Evolutionary conservation across 2,113 vertebrate species (phyloP).

Genomic region (Ceyx melanurus): DNA sequence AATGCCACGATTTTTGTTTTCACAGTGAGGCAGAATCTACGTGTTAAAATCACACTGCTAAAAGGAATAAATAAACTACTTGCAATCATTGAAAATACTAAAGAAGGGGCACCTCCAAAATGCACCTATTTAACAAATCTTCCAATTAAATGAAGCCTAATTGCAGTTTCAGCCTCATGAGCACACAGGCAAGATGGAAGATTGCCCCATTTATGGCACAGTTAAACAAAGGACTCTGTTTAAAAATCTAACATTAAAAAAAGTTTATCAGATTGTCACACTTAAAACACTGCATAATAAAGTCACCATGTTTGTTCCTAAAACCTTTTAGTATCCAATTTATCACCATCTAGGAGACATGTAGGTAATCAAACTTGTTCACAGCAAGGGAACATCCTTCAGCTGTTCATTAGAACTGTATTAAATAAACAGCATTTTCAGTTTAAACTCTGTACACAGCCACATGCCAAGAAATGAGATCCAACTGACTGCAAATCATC

Average conservation of each 20-base stretch:
- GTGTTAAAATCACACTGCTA: background rate
- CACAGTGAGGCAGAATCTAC: background rate
- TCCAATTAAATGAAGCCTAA: background rate
- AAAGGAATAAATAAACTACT: background rate
- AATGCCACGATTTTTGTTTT: background rate
- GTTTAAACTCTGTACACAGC: background rate
- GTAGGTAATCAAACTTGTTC: background rate
- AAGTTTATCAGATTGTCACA: background rate
- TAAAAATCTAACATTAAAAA: background rate
- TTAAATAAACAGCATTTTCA: background rate
- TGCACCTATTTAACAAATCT: background rate
- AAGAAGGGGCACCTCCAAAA: background rate
- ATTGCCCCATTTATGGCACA: background rate
- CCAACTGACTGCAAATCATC: background rate
- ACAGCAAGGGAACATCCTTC: background rate
- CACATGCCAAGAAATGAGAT: background rate
- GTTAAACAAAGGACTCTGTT: background rate
- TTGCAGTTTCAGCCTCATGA: background rate
- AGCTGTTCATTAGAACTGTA: background rate
- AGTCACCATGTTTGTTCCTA: background rate
- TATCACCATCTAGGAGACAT: background rate
- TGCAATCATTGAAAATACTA: background rate
- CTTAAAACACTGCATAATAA: background rate
- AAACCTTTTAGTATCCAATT: background rate
- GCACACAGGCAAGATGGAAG: background rate